Conservation (phyloP, 2,797 vertebrate genomes). For the Danio albolineatus region DNA sequence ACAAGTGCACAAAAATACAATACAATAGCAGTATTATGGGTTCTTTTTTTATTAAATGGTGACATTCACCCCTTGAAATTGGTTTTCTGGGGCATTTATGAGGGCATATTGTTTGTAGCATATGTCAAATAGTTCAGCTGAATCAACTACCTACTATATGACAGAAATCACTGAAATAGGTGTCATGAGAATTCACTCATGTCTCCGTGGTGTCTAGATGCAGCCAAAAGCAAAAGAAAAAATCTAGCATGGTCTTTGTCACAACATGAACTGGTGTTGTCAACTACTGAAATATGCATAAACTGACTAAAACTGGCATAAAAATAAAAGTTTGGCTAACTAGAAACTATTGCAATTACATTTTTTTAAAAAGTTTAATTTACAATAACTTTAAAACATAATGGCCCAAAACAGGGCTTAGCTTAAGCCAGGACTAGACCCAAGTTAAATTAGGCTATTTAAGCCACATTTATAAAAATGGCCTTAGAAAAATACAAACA, state of each 20-base stretch:
- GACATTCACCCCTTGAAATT: neutral
- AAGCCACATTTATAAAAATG: too few species aligned
- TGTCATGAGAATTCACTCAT: neutral
- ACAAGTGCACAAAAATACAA: slow-evolving; percentile 9
- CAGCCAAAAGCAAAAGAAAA: neutral
- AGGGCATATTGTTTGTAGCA: slow-evolving; percentile 8
- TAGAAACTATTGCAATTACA: too few species aligned
- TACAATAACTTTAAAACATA: too few species aligned
- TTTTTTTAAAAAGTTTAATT: too few species aligned
- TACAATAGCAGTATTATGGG: neutral
- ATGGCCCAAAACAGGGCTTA: too few species aligned
- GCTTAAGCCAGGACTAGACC: too few species aligned
- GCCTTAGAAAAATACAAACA: too few species aligned
- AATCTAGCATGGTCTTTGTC: neutral
- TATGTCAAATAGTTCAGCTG: slow-evolving; percentile 8
- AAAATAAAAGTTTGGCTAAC: neutral
- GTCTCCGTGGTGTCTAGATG: neutral
- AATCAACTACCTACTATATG: neutral
- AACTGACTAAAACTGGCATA: neutral
- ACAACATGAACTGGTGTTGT: neutral
- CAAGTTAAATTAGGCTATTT: too few species aligned
- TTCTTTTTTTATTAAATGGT: neutral
- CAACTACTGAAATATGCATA: too few species aligned
- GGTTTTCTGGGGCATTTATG: slow-evolving; percentile 20
- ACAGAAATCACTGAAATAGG: slow-evolving; percentile 5